Conservation (phyloP, 2,888 invertebrate genomes). For the Trissonchulus sp. region DNA sequence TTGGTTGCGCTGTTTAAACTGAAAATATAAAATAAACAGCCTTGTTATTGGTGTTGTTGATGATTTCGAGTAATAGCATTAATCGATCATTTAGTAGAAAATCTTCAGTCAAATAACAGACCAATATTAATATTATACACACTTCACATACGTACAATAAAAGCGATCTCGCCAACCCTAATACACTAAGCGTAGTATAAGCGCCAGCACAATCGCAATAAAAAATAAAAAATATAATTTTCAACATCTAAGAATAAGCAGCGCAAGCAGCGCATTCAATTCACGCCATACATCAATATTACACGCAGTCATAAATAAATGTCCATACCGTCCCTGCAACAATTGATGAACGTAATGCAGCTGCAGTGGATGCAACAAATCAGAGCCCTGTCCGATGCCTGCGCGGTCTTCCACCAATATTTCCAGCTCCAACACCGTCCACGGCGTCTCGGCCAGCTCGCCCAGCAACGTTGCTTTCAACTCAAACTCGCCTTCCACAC, state of each 20-base stretch:
- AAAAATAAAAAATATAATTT: too few species aligned
- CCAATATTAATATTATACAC: too few species aligned
- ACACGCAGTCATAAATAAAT: too few species aligned
- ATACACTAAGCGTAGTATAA: constrained; percentile 58
- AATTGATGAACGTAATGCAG: constrained; percentile 77
- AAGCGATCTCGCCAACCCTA: too few species aligned
- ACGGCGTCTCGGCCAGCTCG: constrained; percentile 82
- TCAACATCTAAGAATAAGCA: too few species aligned
- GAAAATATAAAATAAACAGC: not conserved
- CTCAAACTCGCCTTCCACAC: constrained; percentile 49
- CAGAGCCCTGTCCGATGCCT: constrained; percentile 82
- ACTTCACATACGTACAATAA: too few species aligned
- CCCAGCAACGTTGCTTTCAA: constrained; percentile 88
- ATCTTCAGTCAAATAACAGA: too few species aligned
- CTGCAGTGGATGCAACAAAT: constrained; percentile 85
- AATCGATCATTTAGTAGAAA: too few species aligned
- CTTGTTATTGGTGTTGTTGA: not conserved
- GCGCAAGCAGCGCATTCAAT: too few species aligned
- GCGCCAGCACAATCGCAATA: not conserved
- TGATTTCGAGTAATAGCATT: not conserved
- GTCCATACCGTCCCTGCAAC: constrained; percentile 67
- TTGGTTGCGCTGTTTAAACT: constrained; percentile 16
- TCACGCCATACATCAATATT: too few species aligned
- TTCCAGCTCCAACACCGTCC: constrained; percentile 88
- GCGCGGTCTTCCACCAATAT: constrained; percentile 87